phyloP scores from a whole-genome alignment of 2,888 invertebrate genomes.

The Mactromeris polynyma region DNA sequence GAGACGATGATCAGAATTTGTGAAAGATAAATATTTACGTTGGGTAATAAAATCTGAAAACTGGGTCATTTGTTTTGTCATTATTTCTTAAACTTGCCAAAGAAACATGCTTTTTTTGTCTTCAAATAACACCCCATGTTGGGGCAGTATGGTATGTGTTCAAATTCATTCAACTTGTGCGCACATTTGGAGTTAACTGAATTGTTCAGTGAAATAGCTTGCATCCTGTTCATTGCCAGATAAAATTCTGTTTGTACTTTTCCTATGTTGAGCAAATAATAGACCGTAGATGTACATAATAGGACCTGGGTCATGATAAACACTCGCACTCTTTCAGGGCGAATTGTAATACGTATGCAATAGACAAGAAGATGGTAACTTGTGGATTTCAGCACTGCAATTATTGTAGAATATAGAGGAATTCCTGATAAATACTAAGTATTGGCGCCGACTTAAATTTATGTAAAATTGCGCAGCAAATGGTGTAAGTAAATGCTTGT shows the following conservation, averaged over 20 bases:
- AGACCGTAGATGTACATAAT: not conserved
- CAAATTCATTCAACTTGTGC: not conserved
- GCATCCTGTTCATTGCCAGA: not conserved
- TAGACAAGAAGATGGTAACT: too few relatives aligned
- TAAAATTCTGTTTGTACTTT: not conserved
- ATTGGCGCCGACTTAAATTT: too few relatives aligned
- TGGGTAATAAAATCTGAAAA: slow-evolving; percentile 10
- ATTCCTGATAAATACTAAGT: too few relatives aligned
- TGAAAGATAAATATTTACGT: slow-evolving; percentile 9
- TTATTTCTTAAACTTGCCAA: not conserved
- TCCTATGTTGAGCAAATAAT: not conserved
- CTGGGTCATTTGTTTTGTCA: not conserved
- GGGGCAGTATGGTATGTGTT: not conserved
- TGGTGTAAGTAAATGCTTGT: too few relatives aligned
- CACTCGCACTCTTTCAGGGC: too few relatives aligned
- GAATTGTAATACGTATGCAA: too few relatives aligned
- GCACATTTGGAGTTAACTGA: not conserved
- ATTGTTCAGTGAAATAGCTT: not conserved
- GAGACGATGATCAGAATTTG: not conserved
- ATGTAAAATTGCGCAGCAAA: too few relatives aligned
- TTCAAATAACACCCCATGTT: not conserved
- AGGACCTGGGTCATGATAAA: too few relatives aligned
- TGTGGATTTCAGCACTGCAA: too few relatives aligned
- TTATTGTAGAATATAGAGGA: too few relatives aligned
- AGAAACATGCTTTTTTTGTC: not conserved